These are phyloP conservation scores for Vidua macroura DNA, from an alignment of 2,113 vertebrate species.

Conservation along the genomic window DNA sequence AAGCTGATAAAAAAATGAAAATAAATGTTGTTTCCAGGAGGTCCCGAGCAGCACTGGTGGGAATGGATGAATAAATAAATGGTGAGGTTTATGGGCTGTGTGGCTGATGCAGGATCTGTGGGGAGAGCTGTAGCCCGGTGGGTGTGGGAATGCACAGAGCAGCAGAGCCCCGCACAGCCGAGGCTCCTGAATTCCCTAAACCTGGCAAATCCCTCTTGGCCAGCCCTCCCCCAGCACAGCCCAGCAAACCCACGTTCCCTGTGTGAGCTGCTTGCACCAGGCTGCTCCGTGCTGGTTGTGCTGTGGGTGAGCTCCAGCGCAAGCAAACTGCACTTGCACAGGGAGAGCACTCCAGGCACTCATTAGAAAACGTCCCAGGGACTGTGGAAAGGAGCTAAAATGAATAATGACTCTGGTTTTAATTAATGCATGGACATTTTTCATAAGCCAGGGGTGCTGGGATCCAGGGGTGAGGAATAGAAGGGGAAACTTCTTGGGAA, in stretches of 20 bases:
- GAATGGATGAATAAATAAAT: background rate
- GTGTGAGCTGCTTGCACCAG: background rate
- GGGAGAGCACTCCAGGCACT: background rate
- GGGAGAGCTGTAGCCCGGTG: fast-evolving
- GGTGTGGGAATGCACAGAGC: background rate
- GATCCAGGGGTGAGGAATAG: background rate
- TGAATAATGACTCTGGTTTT: background rate
- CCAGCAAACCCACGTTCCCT: background rate
- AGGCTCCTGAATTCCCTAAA: background rate
- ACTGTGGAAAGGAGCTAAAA: background rate
- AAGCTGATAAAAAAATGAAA: background rate
- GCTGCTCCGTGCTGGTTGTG: background rate
- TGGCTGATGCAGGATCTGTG: background rate
- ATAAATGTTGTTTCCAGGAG: background rate
- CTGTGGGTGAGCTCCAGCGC: background rate
- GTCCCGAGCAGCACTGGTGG: background rate
- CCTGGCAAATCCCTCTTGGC: too few species aligned
- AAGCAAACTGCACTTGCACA: background rate
- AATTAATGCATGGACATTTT: background rate
- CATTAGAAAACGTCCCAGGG: background rate
- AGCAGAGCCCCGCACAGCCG: background rate
- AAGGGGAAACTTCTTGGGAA: background rate
- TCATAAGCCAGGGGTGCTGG: background rate
- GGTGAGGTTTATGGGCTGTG: background rate
- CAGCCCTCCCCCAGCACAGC: background rate